Base-by-base conservation (phyloP, 2,113 vertebrate genomes). In the Tenrec ecaudatus region DNA sequence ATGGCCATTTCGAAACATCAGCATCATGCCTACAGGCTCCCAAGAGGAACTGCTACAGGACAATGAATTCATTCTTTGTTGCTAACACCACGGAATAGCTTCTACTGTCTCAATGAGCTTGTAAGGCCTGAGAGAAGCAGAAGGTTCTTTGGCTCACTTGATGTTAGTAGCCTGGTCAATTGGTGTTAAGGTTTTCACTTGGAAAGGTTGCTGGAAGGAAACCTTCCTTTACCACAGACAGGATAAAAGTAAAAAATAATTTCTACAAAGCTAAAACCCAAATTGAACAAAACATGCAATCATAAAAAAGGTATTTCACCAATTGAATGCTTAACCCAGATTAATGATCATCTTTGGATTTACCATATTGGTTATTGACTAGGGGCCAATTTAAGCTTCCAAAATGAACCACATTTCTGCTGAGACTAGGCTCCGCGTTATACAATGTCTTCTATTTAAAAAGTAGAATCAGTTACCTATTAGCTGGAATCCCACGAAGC, bases 151-250 rank as follows among this genome's bases (percentile, higher is more conserved):
- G 17, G 17, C 38, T n/a, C 31, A 82, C n/a, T 81, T 86, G 29
- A 23, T 78, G 27, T 69, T 53, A 82, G 2, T 31, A 43, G 47
- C 38, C 40, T 38, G 31, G 7, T 79, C 71, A 80, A 12, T 40
- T 57, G 83, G 58, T 62, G 58, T 66, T 68, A 33, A 71, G 62
- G 23, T 68, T 62, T 88, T 89, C 60, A 47, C 82, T 80, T 83
- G 80, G 25, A 69, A 76, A 69, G 23, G 16, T 23, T 88, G 7
- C 31, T 29, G 17, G 6, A 10, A 62, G 4, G 47, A 76, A 82
- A 47, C 77, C 76, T 88, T 92, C 23, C n/a, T 29, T 20, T 66
- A 17, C 9, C 68, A n/a, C 31, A 25, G 9, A 20, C 11, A n/a
- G 60, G 29, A 58, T 66, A 78, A 69, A 38, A 22, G 19, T 22